A percentile compares a stretch with the other conserved stretches of the same genome.
Evolutionary conservation across 92 coral and sea anemone species (phyloP).

Genomic region (Zoanthus gigantus): DNA sequence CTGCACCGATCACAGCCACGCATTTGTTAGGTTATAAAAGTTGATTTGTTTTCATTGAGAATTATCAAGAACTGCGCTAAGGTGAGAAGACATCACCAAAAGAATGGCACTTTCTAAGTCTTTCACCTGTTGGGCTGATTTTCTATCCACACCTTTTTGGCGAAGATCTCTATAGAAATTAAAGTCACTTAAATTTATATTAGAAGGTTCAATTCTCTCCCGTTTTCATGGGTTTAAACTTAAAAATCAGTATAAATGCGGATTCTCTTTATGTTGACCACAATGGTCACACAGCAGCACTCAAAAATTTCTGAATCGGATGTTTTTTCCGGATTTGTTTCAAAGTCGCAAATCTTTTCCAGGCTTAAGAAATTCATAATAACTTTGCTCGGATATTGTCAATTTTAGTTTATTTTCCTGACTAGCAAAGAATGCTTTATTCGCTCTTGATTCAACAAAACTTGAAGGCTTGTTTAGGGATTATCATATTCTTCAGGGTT

Average conservation of each 20-base stretch:
- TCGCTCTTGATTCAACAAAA: conserved; percentile 10
- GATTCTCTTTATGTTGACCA: conserved; percentile 1
- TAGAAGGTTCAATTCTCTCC: conserved; percentile 41
- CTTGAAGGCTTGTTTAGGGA: conserved; percentile 39
- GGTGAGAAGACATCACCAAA: conserved; percentile 5
- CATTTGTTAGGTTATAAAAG: conserved; percentile 4
- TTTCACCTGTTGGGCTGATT: conserved; percentile 40
- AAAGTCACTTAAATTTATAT: conserved; percentile 70
- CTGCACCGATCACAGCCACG: conserved; percentile 35
- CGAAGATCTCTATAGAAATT: conserved; percentile 51
- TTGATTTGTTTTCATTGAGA: conserved; percentile 5
- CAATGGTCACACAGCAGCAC: neutral
- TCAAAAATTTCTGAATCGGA: neutral
- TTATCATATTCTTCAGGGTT: conserved; percentile 20
- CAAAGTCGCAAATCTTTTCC: neutral
- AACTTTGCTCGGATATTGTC: neutral
- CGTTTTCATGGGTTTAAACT: conserved; percentile 25
- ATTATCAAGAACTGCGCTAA: neutral
- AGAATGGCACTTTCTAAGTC: neutral
- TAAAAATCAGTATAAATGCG: conserved; percentile 12
- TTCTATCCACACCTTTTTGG: conserved; percentile 10
- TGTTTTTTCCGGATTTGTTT: conserved; percentile 3
- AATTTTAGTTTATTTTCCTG: neutral
- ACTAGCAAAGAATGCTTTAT: neutral
- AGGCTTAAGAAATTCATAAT: neutral